phyloP scores from a whole-genome alignment of 2,797 vertebrate species.

The Buphagus erythrorhynchus region DNA sequence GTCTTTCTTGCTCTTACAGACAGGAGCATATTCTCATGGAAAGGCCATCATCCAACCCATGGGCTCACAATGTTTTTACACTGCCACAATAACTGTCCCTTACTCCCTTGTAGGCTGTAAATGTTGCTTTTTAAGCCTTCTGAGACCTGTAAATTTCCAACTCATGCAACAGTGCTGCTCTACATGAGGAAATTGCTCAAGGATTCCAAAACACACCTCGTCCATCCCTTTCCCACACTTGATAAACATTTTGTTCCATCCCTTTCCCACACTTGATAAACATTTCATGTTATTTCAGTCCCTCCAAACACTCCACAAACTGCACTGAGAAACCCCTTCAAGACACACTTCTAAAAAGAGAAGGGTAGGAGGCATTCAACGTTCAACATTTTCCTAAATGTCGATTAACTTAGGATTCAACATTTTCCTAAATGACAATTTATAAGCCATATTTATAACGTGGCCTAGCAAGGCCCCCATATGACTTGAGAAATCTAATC shows the following conservation, averaged over 20 bases:
- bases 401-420: neutral
- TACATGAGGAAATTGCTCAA: neutral
- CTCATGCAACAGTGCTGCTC: neutral
- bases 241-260: neutral
- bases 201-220: neutral
- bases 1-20: neutral
- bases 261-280: neutral
- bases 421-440: neutral
- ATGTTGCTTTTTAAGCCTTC: neutral
- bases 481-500: constrained; percentile 9
- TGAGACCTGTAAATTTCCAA: neutral
- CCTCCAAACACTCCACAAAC: neutral
- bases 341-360: neutral
- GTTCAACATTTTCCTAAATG: neutral
- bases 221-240: neutral
- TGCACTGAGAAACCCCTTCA: neutral
- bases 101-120: neutral
- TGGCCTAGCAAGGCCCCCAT: neutral
- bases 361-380: neutral
- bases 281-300: neutral
- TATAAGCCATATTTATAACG: neutral
- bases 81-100: neutral
- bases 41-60: neutral
- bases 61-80: neutral
- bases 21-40: neutral